A percentile compares a stretch with the other conserved stretches of the same genome.
Conservation (phyloP, 2,888 invertebrate species). For the Cephus runcator region DNA sequence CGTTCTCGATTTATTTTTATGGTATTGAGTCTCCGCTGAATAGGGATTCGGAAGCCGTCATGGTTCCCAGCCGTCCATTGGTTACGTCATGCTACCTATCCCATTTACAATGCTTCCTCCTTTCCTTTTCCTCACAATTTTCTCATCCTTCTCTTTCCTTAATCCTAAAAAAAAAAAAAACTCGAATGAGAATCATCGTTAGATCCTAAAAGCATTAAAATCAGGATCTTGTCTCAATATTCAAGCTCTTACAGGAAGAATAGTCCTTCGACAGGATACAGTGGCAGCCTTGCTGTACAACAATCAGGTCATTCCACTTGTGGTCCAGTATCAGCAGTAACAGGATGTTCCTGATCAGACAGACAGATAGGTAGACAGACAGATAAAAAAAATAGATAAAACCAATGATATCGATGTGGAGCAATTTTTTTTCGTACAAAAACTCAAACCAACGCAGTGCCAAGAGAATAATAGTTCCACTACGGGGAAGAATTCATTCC, state of each 20-base stretch:
- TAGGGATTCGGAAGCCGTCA: slow-evolving; percentile 13
- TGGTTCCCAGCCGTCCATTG: neutral
- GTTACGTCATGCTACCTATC: neutral
- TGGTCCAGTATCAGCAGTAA: neutral
- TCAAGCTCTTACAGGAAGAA: neutral
- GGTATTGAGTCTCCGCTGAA: slow-evolving; percentile 22
- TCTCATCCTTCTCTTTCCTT: neutral
- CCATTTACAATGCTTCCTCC: neutral
- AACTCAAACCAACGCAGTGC: neutral
- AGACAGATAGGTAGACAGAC: neutral
- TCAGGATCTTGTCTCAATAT: neutral
- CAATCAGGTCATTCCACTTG: neutral
- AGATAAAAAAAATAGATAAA: neutral
- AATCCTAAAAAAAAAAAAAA: neutral
- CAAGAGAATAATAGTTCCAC: neutral
- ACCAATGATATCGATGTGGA: neutral
- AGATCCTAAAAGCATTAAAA: neutral
- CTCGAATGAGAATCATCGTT: neutral
- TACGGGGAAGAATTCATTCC: slow-evolving; percentile 43
- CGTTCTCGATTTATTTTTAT: slow-evolving; percentile 36
- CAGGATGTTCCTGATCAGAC: neutral
- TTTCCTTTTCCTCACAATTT: neutral
- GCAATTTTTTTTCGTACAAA: neutral
- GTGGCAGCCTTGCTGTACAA: neutral
- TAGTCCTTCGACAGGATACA: neutral